Conservation (phyloP, 2,113 vertebrate genomes). For the Brachypteracias leptosomus region DNA sequence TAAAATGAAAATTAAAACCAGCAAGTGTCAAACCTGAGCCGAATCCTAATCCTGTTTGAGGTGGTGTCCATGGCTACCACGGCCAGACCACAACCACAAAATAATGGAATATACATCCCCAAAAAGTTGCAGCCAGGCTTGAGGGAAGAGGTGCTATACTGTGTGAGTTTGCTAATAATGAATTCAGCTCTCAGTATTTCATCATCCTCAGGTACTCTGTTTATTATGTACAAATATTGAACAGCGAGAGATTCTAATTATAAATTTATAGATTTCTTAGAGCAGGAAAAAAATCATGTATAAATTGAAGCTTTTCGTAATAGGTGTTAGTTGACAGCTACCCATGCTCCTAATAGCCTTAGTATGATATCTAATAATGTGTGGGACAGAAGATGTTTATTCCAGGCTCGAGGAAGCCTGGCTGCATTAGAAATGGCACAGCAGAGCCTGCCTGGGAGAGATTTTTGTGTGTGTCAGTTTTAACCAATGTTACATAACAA, state of each 20-base stretch:
- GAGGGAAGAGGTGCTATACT: slow-evolving; percentile 81
- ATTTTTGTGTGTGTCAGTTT: slow-evolving; percentile 21
- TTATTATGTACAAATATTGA: slow-evolving; percentile 94
- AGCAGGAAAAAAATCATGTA: slow-evolving; percentile 60
- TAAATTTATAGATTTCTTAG: slow-evolving; percentile 77
- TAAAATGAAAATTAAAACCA: slow-evolving; percentile 99
- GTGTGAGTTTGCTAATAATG: slow-evolving; percentile 87
- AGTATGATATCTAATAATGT: slow-evolving; percentile 5
- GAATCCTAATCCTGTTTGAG: slow-evolving; percentile 87
- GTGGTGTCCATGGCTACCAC: slow-evolving; percentile 75
- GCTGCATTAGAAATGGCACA: neutral
- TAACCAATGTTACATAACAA: slow-evolving; percentile 69
- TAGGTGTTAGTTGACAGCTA: slow-evolving; percentile 67
- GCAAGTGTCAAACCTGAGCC: slow-evolving; percentile 90
- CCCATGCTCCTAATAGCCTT: slow-evolving; percentile 48
- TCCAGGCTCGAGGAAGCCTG: neutral
- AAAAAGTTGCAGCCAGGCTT: slow-evolving; percentile 81
- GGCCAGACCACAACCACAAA: slow-evolving; percentile 65
- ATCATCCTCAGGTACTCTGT: slow-evolving; percentile 82
- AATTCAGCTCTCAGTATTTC: slow-evolving; percentile 87
- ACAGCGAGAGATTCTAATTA: slow-evolving; percentile 78
- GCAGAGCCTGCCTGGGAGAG: neutral
- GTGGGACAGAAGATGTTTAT: neutral
- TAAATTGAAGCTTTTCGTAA: slow-evolving; percentile 72
- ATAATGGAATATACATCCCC: slow-evolving; percentile 76